phyloP scores from a whole-genome alignment of 2,888 invertebrate genomes.

The Cerastis rubricosa region DNA sequence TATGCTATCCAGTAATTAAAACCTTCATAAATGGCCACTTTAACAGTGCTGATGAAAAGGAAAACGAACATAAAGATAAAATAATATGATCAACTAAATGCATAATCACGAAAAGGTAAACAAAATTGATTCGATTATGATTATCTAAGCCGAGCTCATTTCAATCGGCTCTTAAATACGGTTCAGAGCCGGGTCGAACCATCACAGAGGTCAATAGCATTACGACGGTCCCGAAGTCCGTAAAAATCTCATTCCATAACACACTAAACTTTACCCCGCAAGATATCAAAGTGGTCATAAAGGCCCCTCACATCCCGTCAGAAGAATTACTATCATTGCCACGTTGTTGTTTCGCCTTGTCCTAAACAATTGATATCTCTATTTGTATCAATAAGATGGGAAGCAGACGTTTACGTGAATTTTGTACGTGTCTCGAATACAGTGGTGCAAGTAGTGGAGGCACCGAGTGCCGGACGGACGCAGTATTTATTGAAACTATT shows the following conservation, averaged over 20 bases:
- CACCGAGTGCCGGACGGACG: slow-evolving; percentile 71
- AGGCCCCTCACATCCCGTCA: slow-evolving; percentile 77
- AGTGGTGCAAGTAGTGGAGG: slow-evolving; percentile 75
- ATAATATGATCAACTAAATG: slow-evolving; percentile 34
- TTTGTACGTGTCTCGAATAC: slow-evolving; percentile 87
- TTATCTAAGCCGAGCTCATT: slow-evolving; percentile 55
- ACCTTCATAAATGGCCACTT: slow-evolving; percentile 3
- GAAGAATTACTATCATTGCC: slow-evolving; percentile 84
- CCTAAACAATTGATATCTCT: slow-evolving; percentile 90
- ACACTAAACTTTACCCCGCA: slow-evolving; percentile 76
- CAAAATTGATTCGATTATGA: slow-evolving; percentile 51
- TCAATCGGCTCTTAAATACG: slow-evolving; percentile 63
- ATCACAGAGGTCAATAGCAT: slow-evolving; percentile 77
- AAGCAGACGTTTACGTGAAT: slow-evolving; percentile 88
- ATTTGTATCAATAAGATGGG: slow-evolving; percentile 90
- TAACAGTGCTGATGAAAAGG: neutral
- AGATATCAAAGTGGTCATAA: slow-evolving; percentile 79
- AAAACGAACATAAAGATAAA: slow-evolving; percentile 26
- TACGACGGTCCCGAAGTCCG: slow-evolving; percentile 74
- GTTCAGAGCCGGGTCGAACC: slow-evolving; percentile 68
- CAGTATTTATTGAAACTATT: slow-evolving; percentile 82
- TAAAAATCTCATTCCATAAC: slow-evolving; percentile 79
- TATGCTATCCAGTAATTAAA: slow-evolving; percentile 31
- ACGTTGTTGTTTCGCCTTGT: slow-evolving; percentile 85
- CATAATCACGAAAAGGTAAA: slow-evolving; percentile 42